Conservation (phyloP, 2,888 invertebrate genomes). For the Pseudolycoriella hygida region DNA sequence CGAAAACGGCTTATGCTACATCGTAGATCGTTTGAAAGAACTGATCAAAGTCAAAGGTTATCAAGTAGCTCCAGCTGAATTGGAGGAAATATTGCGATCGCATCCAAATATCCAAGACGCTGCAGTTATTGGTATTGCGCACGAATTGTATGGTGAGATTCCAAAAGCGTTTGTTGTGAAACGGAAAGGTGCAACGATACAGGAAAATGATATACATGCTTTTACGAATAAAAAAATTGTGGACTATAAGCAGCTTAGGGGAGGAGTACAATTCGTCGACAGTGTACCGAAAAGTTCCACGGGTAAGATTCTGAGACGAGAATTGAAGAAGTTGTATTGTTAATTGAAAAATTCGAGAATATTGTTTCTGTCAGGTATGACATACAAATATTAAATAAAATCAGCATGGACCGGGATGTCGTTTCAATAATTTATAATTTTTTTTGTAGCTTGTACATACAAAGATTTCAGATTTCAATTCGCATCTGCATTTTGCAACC, state of each 20-base stretch:
- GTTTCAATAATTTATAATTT: too few species aligned
- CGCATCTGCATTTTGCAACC: too few species aligned
- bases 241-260: conserved; percentile 45
- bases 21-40: conserved; percentile 54
- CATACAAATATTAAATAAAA: too few species aligned
- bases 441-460: too few species aligned
- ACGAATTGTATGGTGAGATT: conserved; percentile 42
- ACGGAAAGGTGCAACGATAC: conserved; percentile 26
- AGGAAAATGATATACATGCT: conserved; percentile 32
- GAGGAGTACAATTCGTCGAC: conserved; percentile 39
- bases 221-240: conserved; percentile 44
- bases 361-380: too few species aligned
- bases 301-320: conserved; percentile 48
- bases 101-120: conserved; percentile 59
- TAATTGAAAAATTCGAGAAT: too few species aligned
- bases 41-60: conserved; percentile 46
- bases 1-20: conserved; percentile 37
- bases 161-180: conserved; percentile 50
- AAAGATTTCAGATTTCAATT: too few species aligned
- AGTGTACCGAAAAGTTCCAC: conserved; percentile 43
- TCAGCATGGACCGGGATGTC: too few species aligned
- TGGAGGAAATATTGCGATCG: conserved; percentile 42
- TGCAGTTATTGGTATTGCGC: conserved; percentile 48
- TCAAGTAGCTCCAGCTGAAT: conserved; percentile 65
- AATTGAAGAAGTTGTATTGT: conserved; percentile 22